Percentiles rank a stretch among this genome's conserved stretches.
Evolutionary conservation across 2,888 invertebrate genomes (phyloP).

Genomic region (Horisme vitalbata): DNA sequence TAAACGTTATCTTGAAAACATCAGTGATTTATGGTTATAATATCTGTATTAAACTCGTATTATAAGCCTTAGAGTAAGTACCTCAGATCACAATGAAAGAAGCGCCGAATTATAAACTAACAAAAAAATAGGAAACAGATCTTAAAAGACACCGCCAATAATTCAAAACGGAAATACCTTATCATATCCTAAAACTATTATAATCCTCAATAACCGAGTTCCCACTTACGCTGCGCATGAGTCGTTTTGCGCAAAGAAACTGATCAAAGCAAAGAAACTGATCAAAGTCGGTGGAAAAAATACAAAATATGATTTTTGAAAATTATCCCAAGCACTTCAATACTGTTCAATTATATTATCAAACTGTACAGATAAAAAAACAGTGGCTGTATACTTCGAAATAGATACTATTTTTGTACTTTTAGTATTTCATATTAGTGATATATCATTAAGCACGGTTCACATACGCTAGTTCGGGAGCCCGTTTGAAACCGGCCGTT

Average conservation of each 20-base stretch:
- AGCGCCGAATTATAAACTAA: slow-evolving; percentile 8
- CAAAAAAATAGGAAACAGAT: slow-evolving; percentile 56
- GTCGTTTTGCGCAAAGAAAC: slow-evolving; percentile 62
- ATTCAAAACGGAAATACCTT: slow-evolving; percentile 68
- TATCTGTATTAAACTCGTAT: neutral
- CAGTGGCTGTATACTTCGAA: neutral
- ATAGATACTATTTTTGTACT: slow-evolving; percentile 7
- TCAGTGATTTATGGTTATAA: no score
- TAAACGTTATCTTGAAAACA: no score
- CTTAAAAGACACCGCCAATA: slow-evolving; percentile 56
- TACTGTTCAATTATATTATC: slow-evolving; percentile 6
- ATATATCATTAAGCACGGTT: slow-evolving; percentile 77
- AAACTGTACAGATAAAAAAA: neutral
- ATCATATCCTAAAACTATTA: slow-evolving; percentile 67
- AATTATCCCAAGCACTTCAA: slow-evolving; percentile 23
- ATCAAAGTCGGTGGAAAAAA: slow-evolving; percentile 51
- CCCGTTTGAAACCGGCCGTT: slow-evolving; percentile 51
- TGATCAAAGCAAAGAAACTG: slow-evolving; percentile 58
- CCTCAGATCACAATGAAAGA: slow-evolving; percentile 12
- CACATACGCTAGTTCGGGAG: slow-evolving; percentile 56
- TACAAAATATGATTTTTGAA: slow-evolving; percentile 27
- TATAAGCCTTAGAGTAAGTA: neutral
- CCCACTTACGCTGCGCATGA: slow-evolving; percentile 65
- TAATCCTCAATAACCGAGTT: slow-evolving; percentile 49
- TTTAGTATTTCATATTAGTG: slow-evolving; percentile 44